Evolutionary conservation across 2,888 invertebrate species (phyloP), one percentile per base, ranked within the genome.

Genomic region (Hedychridium roseum): DNA sequence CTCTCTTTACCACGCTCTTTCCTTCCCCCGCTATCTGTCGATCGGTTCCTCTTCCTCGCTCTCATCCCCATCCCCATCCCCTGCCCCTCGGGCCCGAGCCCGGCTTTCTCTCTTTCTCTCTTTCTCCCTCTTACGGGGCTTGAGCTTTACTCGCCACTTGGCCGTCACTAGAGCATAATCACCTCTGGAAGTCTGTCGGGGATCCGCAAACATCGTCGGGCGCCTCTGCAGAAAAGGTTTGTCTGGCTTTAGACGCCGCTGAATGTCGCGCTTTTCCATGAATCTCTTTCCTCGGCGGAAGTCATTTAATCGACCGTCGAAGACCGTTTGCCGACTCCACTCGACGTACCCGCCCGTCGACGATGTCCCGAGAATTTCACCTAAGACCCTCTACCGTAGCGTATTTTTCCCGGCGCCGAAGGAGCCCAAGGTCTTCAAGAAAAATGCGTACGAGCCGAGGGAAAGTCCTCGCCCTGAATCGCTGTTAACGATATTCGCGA

Each of bases 81-180:
- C 47, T 46, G 35, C 38, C 14, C 46, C 43, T n/a, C 40, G n/a
- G 31, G 40, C 41, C 45, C n/a, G n/a, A n/a, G n/a, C n/a, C n/a
- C n/a, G n/a, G n/a, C n/a, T n/a, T n/a, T n/a, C n/a, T n/a, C n/a
- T n/a, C n/a, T n/a, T n/a, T n/a, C n/a, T n/a, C n/a, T n/a, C n/a
- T n/a, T n/a, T 41, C 46, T 32, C 30, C 36, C 47, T 52, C 40
- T 38, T 43, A 43, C 52, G 14, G 32, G 39, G 37, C 51, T 51
- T 48, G 54, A 54, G 54, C 59, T 60, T 60, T 54, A 62, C 52
- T 50, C 54, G 57, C 57, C 61, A 67, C 61, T 68, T 64, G 58
- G 57, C 50, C 60, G 50, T 61, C 66, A 57, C 60, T 59, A 54
- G 59, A 57, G 55, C 65, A 58, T 68, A 69, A 68, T 64, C 67